Evolutionary conservation across 2,888 invertebrate genomes (phyloP).

Genomic region (Tachina lurida): DNA sequence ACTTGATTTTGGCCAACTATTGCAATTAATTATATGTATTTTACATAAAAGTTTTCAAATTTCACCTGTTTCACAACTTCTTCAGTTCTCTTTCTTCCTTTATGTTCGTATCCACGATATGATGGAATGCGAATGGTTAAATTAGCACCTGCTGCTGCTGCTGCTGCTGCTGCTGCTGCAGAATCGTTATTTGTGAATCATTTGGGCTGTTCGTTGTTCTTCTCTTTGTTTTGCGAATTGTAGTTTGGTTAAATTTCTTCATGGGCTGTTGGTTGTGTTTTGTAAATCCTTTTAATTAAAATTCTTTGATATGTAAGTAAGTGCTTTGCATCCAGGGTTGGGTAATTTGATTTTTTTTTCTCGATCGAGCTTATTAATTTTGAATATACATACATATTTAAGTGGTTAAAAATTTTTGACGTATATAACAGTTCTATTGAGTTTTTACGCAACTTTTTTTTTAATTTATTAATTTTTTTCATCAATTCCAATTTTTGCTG

Average conservation of each 20-base stretch:
- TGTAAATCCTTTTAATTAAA: slow-evolving; percentile 1
- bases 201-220: not conserved
- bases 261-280: not conserved
- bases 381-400: no score
- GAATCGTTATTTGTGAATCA: slow-evolving; percentile 20
- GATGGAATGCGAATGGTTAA: not conserved
- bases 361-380: no score
- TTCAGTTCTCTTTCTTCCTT: not conserved
- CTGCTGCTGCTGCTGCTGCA: not conserved
- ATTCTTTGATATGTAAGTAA: not conserved
- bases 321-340: not conserved
- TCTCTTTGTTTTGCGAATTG: not conserved
- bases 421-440: no score
- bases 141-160: slow-evolving; percentile 35
- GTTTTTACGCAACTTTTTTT: no score
- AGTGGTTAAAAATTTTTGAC: no score
- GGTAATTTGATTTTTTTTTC: not conserved
- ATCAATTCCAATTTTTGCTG: no score
- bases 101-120: not conserved
- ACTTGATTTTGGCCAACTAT: slow-evolving; percentile 55
- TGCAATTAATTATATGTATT: slow-evolving; percentile 61
- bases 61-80: slow-evolving; percentile 42
- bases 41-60: slow-evolving; percentile 36
- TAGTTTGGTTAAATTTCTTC: slow-evolving; percentile 1
- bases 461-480: no score